phyloP scores from a whole-genome alignment of 2,888 invertebrate genomes.

The Carcina quercana region DNA sequence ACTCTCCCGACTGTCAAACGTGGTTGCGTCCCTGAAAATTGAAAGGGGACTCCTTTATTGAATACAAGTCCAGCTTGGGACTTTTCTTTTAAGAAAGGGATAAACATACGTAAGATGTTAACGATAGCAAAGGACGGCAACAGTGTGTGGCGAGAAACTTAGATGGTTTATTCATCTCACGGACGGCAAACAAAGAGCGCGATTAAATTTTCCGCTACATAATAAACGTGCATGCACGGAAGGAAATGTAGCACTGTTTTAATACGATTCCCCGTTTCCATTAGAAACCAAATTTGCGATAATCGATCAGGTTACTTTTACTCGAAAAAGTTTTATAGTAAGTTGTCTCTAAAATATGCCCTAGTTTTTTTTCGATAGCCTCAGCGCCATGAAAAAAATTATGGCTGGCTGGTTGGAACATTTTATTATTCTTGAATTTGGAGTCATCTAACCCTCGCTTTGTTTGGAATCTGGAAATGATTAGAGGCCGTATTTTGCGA shows the following conservation, averaged over 20 bases:
- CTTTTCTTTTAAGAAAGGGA: conserved; percentile 32
- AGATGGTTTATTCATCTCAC: conserved; percentile 61
- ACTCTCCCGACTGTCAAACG: conserved; percentile 31
- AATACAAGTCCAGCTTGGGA: conserved; percentile 35
- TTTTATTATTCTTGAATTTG: too few species aligned
- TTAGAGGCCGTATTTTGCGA: too few species aligned
- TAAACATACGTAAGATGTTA: conserved; percentile 22
- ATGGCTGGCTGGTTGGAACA: too few species aligned
- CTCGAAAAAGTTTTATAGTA: too few species aligned
- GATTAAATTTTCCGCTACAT: conserved; percentile 67
- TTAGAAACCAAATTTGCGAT: neutral
- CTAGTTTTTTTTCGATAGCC: too few species aligned
- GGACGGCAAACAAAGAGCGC: conserved; percentile 52
- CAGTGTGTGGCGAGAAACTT: conserved; percentile 24
- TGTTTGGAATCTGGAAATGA: too few species aligned
- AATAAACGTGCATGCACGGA: conserved; percentile 47
- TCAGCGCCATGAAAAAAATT: too few species aligned
- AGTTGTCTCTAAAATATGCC: too few species aligned
- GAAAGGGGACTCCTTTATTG: conserved; percentile 37
- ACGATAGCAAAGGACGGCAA: conserved; percentile 28
- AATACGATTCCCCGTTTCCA: conserved; percentile 12
- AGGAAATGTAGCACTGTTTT: conserved; percentile 30
- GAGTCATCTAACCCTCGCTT: too few species aligned
- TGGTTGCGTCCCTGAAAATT: conserved; percentile 38
- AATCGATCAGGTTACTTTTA: neutral